phyloP scores from a whole-genome alignment of 2,113 vertebrate genomes.

The Macquaria australasica region DNA sequence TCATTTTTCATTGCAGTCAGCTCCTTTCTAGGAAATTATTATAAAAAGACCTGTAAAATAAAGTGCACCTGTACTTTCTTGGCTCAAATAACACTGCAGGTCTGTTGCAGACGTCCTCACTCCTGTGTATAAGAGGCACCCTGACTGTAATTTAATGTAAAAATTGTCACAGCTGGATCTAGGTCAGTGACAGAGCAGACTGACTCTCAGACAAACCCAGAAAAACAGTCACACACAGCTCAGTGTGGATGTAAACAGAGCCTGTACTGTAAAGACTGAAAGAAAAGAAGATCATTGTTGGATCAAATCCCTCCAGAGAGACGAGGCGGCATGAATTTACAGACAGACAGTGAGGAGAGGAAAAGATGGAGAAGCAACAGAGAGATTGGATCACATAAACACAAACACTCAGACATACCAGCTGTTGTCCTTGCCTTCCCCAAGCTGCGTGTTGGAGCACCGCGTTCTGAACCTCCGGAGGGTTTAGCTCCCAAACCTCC shows the following conservation, averaged over 20 bases:
- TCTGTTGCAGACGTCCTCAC: neutral
- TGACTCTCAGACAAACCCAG: neutral
- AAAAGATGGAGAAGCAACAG: neutral
- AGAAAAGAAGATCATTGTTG: neutral
- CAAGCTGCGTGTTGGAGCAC: slow-evolving; percentile 94
- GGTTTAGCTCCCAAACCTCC: slow-evolving; percentile 97
- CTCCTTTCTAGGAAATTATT: neutral
- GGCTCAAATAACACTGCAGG: neutral
- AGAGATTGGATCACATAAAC: slow-evolving; percentile 6
- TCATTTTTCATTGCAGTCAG: neutral
- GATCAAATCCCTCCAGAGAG: slow-evolving; percentile 17
- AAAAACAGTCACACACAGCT: neutral
- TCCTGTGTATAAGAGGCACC: neutral
- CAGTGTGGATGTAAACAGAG: slow-evolving; percentile 1
- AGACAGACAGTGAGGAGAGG: neutral
- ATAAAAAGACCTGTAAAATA: neutral
- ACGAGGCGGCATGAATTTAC: slow-evolving; percentile 4
- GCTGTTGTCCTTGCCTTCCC: slow-evolving; percentile 93
- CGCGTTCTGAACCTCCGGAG: slow-evolving; percentile 95
- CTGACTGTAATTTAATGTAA: neutral
- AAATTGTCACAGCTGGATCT: neutral
- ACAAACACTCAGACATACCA: slow-evolving; percentile 85
- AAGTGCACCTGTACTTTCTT: neutral
- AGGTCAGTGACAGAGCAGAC: neutral
- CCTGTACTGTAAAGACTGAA: neutral